Base-by-base conservation (phyloP, 1,140 invertebrate species). In the Kradibia gibbosae region DNA sequence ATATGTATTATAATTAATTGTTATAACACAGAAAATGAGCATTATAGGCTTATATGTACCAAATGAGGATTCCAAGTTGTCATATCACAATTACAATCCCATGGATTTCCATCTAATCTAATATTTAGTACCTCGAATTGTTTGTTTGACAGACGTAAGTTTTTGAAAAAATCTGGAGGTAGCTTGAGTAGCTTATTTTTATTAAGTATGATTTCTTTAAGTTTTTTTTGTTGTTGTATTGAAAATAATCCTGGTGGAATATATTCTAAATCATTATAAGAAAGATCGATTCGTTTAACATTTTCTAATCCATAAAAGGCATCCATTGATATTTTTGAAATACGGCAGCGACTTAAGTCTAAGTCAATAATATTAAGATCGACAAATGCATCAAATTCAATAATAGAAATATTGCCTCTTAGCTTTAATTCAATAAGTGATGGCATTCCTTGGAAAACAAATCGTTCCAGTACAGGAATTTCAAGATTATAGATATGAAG, bases 71-170 rank as follows among this genome's bases (percentile, higher is more conserved):
- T 92, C 94, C 94, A 95, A 55, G 91, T 91, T 71, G 84, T 87
- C 93, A 95, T 94, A 2, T 91, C 88, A 85, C 95, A 95, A 53
- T 91, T 92, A 84, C 95, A 95, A 81, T 95, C 92, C 94, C 94
- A 95, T 15, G 94, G 94, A 90, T 95, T 95, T 13, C 92, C 90
- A 83, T 94, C 93, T 60, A 94, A 85, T 74, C 94, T 91, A 55
- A 94, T 87, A 88, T 92, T 92, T 81, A 87, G 81, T 74, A 89
- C 70, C 13, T 86, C 65, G 31, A 81, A 53, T 73, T 85, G 87
- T 77, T 85, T 87, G 53, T 85, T 87, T 10, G 85, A 73, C 4
- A 92, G 85, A 0, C 91, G 90, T 70, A 93, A 87, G 78, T 87
- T 91, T 71, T 88, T 87, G 79, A 95, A 95, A 80, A 95, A 91